These are phyloP conservation scores for Lasiommata megera DNA, from an alignment of 2,888 invertebrate genomes.

Conservation along the genomic window DNA sequence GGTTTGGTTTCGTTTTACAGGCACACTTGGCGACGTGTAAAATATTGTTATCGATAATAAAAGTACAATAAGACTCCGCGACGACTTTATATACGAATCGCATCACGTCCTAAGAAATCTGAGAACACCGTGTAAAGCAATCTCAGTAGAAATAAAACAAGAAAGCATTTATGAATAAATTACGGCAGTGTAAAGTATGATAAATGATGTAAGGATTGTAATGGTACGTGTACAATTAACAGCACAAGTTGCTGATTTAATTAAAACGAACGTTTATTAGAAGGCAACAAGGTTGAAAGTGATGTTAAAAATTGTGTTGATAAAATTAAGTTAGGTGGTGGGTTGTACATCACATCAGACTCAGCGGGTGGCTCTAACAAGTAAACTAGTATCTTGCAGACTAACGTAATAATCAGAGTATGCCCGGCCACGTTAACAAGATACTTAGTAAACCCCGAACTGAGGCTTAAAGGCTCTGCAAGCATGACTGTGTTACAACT, in stretches of 20 bases:
- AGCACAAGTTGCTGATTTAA: slow-evolving; percentile 40
- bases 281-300: slow-evolving; percentile 29
- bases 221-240: slow-evolving; percentile 66
- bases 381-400: slow-evolving; percentile 72
- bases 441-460: slow-evolving; percentile 43
- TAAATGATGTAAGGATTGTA: slow-evolving; percentile 76
- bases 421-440: slow-evolving; percentile 60
- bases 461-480: slow-evolving; percentile 36
- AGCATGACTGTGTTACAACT: slow-evolving; percentile 29
- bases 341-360: slow-evolving; percentile 73
- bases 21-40: slow-evolving; percentile 70
- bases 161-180: slow-evolving; percentile 73
- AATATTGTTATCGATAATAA: slow-evolving; percentile 75
- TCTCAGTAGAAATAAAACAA: slow-evolving; percentile 68
- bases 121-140: slow-evolving; percentile 72
- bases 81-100: slow-evolving; percentile 64
- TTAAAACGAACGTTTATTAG: slow-evolving; percentile 32
- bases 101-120: slow-evolving; percentile 73
- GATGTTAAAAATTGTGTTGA: slow-evolving; percentile 41
- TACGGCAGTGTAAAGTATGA: slow-evolving; percentile 79
- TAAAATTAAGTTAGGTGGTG: slow-evolving; percentile 47
- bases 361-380: slow-evolving; percentile 73
- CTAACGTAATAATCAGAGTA: slow-evolving; percentile 75
- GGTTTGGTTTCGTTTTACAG: slow-evolving; percentile 59
- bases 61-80: slow-evolving; percentile 62